Evolutionary conservation across 2,888 invertebrate species (phyloP).

Genomic region (Megastigmus dorsalis): DNA sequence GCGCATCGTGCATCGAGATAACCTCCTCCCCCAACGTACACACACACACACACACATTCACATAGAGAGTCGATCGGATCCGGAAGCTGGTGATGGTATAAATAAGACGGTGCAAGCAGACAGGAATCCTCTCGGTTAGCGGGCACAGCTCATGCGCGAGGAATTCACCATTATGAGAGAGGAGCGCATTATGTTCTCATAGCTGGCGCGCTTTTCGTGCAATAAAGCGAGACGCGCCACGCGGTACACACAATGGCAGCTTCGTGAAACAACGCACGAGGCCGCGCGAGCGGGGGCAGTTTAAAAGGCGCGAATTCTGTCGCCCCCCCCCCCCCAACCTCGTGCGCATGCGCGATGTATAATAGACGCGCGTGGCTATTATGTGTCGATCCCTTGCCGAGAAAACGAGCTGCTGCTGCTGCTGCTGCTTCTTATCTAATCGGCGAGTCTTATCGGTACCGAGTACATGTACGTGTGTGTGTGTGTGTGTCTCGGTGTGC

Average conservation of each 20-base stretch:
- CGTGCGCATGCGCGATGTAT: conserved; percentile 1
- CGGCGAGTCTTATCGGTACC: conserved; percentile 34
- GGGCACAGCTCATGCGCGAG: no score
- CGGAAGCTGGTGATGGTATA: neutral
- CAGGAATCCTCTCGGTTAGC: no score
- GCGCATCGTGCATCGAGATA: conserved; percentile 46
- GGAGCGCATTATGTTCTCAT: neutral
- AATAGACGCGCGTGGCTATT: neutral
- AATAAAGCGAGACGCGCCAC: neutral
- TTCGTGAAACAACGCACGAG: conserved; percentile 26
- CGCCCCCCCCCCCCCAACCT: neutral
- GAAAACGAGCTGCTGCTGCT: neutral
- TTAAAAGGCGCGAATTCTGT: conserved; percentile 40
- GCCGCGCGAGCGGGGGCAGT: conserved; percentile 13
- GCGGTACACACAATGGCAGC: no score
- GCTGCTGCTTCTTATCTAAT: conserved; percentile 41
- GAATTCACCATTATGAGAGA: no score
- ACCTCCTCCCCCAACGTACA: neutral
- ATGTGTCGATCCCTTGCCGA: no score
- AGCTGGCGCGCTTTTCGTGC: conserved; percentile 3
- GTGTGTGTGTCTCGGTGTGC: neutral
- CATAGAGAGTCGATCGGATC: neutral
- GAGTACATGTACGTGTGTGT: neutral
- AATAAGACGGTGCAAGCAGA: neutral
- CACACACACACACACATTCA: neutral